These are phyloP conservation scores for Triplophysa bombifrons DNA, from an alignment of 2,797 vertebrate genomes.

Conservation along the genomic window DNA sequence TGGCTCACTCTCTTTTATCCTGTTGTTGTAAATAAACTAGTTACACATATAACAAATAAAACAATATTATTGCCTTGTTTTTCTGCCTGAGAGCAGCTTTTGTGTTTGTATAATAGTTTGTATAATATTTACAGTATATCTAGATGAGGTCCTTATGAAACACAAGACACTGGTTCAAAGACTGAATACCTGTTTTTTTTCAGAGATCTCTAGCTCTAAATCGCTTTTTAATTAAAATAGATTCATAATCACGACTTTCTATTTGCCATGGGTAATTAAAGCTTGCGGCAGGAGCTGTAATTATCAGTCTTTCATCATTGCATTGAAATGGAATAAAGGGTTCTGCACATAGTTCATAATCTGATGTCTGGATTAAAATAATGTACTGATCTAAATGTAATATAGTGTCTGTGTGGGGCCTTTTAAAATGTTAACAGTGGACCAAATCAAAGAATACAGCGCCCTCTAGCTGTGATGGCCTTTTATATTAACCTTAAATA, in stretches of 20 bases:
- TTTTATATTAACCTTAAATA: neutral
- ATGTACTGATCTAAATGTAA: constrained; percentile 18
- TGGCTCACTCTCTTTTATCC: neutral
- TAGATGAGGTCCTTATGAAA: neutral
- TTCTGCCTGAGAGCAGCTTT: neutral
- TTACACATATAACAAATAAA: neutral
- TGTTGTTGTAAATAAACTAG: neutral
- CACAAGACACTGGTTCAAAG: neutral
- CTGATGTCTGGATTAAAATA: constrained; percentile 18
- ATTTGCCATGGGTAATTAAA: constrained; percentile 41
- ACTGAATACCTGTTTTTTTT: constrained; percentile 17
- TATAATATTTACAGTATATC: neutral
- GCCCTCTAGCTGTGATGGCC: constrained; percentile 36
- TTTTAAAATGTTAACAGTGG: neutral
- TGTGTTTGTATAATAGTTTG: neutral
- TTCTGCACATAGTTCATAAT: constrained; percentile 17
- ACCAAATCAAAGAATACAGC: neutral
- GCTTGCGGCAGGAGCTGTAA: neutral
- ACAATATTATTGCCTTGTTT: neutral
- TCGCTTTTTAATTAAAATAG: constrained; percentile 38
- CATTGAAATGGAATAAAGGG: constrained; percentile 17
- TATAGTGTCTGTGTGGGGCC: constrained; percentile 3
- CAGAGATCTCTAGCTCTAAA: constrained; percentile 17
- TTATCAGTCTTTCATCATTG: constrained; percentile 21
- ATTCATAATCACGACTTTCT: constrained; percentile 40